These are phyloP conservation scores for Catocala fraxini DNA, from an alignment of 2,888 invertebrate species.

Conservation along the genomic window DNA sequence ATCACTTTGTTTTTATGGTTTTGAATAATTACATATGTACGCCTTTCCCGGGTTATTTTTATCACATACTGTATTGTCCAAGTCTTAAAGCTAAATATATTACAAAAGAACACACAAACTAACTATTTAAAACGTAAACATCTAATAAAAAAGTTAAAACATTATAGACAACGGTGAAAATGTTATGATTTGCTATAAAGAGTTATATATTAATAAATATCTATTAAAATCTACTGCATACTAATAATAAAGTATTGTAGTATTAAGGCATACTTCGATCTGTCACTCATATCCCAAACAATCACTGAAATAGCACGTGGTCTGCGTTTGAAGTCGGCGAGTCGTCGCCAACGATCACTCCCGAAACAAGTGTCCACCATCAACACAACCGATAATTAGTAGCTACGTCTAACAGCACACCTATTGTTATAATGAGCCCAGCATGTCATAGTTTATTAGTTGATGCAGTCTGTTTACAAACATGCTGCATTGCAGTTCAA, in stretches of 20 bases:
- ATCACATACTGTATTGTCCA: too few relatives aligned
- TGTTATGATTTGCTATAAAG: too few relatives aligned
- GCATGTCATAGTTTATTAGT: conserved; percentile 52
- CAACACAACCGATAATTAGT: conserved; percentile 29
- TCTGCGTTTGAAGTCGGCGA: conserved; percentile 29
- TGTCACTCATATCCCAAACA: conserved; percentile 30
- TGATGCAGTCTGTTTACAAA: conserved; percentile 65
- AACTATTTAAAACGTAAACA: too few relatives aligned
- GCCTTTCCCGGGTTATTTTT: too few relatives aligned
- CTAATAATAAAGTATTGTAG: background rate
- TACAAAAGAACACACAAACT: too few relatives aligned
- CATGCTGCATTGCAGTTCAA: conserved; percentile 60
- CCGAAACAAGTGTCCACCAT: conserved; percentile 19
- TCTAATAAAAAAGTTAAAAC: too few relatives aligned
- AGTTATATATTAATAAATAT: too few relatives aligned
- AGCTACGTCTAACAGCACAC: conserved; percentile 34
- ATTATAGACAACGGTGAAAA: too few relatives aligned
- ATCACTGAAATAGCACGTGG: conserved; percentile 51
- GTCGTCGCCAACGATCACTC: conserved; percentile 15
- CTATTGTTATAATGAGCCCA: conserved; percentile 48
- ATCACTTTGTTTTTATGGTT: background rate
- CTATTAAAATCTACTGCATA: background rate
- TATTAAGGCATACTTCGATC: background rate
- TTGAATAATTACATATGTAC: too few relatives aligned
- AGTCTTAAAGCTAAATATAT: too few relatives aligned